Conservation (phyloP, 2,888 invertebrate genomes). For the Bellardia pandia region DNA sequence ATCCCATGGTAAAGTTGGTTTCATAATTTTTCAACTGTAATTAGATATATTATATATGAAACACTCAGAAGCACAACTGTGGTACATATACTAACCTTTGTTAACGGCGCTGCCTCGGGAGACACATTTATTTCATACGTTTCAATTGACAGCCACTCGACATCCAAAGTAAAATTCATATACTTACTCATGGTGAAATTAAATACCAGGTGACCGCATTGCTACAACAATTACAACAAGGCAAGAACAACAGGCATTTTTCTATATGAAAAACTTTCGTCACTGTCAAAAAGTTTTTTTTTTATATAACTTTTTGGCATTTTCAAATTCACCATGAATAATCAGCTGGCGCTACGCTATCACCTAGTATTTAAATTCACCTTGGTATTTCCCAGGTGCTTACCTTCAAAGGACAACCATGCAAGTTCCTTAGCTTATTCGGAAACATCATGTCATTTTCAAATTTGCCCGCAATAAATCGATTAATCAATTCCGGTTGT, state of each 20-base stretch:
- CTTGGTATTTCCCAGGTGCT: constrained; percentile 68
- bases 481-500: constrained; percentile 74
- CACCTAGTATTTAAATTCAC: too few relatives aligned
- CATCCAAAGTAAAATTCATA: constrained; percentile 76
- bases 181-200: too few relatives aligned
- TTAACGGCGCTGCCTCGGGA: constrained; percentile 6
- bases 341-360: too few relatives aligned
- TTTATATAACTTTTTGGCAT: too few relatives aligned
- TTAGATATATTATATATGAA: neutral
- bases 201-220: too few relatives aligned
- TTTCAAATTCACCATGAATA: too few relatives aligned
- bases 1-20: constrained; percentile 77
- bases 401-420: constrained; percentile 73
- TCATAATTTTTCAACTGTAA: constrained; percentile 43
- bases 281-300: too few relatives aligned
- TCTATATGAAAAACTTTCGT: too few relatives aligned
- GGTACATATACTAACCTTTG: constrained; percentile 3
- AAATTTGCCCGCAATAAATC: constrained; percentile 73
- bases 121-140: constrained; percentile 24
- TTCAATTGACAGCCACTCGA: constrained; percentile 60
- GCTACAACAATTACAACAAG: too few relatives aligned
- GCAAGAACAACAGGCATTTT: too few relatives aligned
- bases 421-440: constrained; percentile 76
- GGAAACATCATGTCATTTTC: constrained; percentile 76
- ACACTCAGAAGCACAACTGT: too few relatives aligned